Conservation (phyloP, 2,113 vertebrate species). For the Sylvia atricapilla region DNA sequence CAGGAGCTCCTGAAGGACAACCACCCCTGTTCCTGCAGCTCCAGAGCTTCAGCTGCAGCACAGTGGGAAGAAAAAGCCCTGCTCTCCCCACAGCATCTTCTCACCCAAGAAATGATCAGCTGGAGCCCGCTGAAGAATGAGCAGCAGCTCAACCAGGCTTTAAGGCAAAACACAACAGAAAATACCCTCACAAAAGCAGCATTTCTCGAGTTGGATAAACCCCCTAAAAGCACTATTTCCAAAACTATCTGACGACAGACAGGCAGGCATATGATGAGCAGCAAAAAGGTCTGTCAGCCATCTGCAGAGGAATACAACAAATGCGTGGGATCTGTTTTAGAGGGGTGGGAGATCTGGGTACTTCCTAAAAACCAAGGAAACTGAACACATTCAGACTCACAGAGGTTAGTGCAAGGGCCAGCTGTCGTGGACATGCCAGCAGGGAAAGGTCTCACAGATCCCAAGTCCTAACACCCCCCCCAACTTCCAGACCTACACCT, state of each 20-base stretch:
- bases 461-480: neutral
- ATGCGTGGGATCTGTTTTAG: neutral
- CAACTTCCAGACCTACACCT: neutral
- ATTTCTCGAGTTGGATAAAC: neutral
- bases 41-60: neutral
- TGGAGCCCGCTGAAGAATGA: neutral
- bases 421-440: neutral
- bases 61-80: neutral
- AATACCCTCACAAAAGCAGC: neutral
- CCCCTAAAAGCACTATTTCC: neutral
- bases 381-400: neutral
- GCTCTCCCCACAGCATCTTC: neutral
- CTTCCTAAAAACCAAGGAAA: neutral
- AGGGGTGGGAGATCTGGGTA: neutral
- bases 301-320: constrained; percentile 1
- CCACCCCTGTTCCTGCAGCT: neutral
- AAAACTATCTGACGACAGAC: neutral
- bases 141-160: neutral
- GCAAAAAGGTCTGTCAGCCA: neutral
- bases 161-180: neutral
- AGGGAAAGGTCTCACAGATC: neutral
- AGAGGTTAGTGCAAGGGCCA: neutral
- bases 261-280: neutral
- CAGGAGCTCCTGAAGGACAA: neutral
- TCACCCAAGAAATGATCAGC: neutral